A percentile compares a stretch with the other conserved stretches of the same genome.
phyloP scores from a whole-genome alignment of 2,113 vertebrate species.

The Chaetodon auriga region DNA sequence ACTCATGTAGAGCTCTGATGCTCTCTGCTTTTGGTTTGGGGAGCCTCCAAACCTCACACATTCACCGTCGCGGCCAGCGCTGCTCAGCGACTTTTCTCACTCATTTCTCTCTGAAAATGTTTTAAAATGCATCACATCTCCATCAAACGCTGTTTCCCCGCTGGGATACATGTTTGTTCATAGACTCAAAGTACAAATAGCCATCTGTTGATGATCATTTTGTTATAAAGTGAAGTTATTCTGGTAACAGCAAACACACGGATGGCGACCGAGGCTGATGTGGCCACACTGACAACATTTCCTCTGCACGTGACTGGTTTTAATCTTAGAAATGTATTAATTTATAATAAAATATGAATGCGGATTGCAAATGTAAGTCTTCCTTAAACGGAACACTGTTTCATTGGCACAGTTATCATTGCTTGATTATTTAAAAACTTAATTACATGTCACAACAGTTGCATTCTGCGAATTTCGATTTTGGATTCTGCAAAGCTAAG shows the following conservation, averaged over 20 bases:
- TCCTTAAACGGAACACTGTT: too few relatives aligned
- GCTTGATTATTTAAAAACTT: too few relatives aligned
- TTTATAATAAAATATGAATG: too few relatives aligned
- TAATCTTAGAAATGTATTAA: too few relatives aligned
- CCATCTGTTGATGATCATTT: not conserved
- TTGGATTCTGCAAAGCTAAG: too few relatives aligned
- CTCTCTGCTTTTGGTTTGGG: not conserved
- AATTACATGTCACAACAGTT: too few relatives aligned
- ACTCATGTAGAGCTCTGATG: not conserved
- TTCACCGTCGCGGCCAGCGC: not conserved
- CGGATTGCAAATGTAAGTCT: too few relatives aligned
- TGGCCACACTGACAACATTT: not conserved
- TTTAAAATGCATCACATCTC: not conserved
- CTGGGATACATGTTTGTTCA: not conserved
- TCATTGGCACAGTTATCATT: too few relatives aligned
- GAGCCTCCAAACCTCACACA: constrained; percentile 9
- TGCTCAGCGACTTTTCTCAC: constrained; percentile 1
- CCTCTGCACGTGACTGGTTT: too few relatives aligned
- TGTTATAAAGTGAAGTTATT: not conserved
- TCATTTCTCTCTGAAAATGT: constrained; percentile 20
- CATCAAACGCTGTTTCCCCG: not conserved
- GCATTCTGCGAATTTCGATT: too few relatives aligned
- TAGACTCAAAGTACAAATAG: not conserved
- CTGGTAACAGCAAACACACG: not conserved
- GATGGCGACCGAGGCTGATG: not conserved